These are phyloP conservation scores for Diceros bicornis DNA, from an alignment of 2,797 vertebrate genomes.

Conservation along the genomic window DNA sequence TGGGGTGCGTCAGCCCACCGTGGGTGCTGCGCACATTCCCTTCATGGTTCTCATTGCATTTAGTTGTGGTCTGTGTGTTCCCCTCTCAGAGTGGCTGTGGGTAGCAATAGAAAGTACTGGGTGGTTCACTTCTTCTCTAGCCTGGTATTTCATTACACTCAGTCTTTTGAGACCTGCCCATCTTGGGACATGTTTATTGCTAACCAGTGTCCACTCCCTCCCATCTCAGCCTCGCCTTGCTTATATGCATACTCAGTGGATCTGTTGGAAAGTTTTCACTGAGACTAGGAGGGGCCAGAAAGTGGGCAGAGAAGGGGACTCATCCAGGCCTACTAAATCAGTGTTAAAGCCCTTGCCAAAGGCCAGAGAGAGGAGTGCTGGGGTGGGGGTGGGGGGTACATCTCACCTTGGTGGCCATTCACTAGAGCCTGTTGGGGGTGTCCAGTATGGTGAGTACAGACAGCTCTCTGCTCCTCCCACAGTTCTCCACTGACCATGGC, in stretches of 20 bases:
- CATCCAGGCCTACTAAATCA: too few species aligned
- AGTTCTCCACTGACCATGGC: not conserved
- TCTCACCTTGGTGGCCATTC: not conserved
- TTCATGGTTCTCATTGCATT: not conserved
- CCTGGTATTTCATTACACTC: not conserved
- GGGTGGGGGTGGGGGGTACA: too few species aligned
- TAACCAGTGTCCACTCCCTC: not conserved
- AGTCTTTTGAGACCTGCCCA: not conserved
- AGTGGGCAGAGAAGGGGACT: not conserved
- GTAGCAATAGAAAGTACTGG: not conserved
- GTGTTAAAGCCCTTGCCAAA: not conserved
- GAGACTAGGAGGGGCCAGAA: not conserved
- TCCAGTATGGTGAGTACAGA: not conserved
- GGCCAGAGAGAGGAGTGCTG: not conserved
- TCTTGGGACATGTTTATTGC: not conserved
- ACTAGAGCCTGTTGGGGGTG: not conserved
- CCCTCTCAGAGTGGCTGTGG: not conserved
- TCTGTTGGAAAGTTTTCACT: not conserved
- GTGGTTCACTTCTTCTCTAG: not conserved
- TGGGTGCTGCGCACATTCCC: not conserved
- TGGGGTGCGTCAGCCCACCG: rapidly evolving
- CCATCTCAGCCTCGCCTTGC: not conserved
- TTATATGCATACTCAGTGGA: not conserved
- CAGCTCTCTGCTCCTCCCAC: rapidly evolving
- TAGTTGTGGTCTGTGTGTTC: not conserved